A percentile compares a stretch with the other conserved stretches of the same genome.
Conservation (phyloP, 2,113 vertebrate genomes). For the Chloebia gouldiae region DNA sequence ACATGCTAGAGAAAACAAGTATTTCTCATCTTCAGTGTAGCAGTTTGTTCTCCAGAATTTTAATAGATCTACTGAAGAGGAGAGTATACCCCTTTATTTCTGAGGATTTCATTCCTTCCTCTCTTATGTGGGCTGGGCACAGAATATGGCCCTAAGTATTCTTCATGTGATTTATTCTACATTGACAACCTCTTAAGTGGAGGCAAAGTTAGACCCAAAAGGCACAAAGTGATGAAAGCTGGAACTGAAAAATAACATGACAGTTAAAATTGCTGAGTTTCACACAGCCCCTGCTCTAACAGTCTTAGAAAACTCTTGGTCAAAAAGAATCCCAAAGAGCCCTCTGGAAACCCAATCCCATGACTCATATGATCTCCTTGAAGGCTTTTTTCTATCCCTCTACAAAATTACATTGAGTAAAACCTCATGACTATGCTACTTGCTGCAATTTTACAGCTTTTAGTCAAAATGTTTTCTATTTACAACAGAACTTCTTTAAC, state of each 20-base stretch:
- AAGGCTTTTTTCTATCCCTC: slow-evolving; percentile 25
- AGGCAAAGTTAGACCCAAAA: slow-evolving; percentile 62
- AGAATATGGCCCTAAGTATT: slow-evolving; percentile 41
- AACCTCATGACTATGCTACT: not conserved
- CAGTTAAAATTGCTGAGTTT: slow-evolving; percentile 61
- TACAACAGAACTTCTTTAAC: not conserved
- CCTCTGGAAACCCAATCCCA: slow-evolving; percentile 24
- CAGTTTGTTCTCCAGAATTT: not conserved
- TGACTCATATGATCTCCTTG: slow-evolving; percentile 17
- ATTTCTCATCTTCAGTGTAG: not conserved
- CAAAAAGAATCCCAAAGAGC: slow-evolving; percentile 21
- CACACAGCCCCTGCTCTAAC: slow-evolving; percentile 37
- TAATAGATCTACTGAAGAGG: not conserved
- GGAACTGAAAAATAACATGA: slow-evolving; percentile 58
- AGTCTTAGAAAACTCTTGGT: slow-evolving; percentile 39
- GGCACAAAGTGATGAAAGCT: slow-evolving; percentile 63
- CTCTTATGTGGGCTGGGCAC: slow-evolving; percentile 25
- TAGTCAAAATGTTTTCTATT: slow-evolving; percentile 40
- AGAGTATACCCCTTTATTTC: not conserved
- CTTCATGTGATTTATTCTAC: slow-evolving; percentile 59
- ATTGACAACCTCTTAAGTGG: slow-evolving; percentile 59
- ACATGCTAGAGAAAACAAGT: not conserved
- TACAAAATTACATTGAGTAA: not conserved
- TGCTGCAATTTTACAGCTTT: slow-evolving; percentile 1
- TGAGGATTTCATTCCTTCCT: slow-evolving; percentile 14